Percentiles rank a stretch among this genome's conserved stretches.
phyloP scores from a whole-genome alignment of 2,797 vertebrate genomes.

The Xyrichtys novacula region DNA sequence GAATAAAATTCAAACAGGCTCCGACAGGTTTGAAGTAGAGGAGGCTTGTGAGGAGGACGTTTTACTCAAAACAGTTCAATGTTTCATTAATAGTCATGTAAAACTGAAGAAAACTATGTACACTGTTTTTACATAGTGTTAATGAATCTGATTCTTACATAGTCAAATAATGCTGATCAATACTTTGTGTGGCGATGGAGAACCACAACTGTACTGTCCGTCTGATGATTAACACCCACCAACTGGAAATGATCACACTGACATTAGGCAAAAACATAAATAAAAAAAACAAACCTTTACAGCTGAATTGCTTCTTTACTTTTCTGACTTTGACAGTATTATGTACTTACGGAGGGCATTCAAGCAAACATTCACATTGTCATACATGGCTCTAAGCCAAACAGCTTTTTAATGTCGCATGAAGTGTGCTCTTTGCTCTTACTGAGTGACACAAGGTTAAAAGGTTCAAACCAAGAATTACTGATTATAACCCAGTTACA shows the following conservation, averaged over 20 bases:
- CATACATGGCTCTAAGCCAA: conserved; percentile 60
- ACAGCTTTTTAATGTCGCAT: conserved; percentile 46
- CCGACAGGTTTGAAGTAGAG: conserved; percentile 2
- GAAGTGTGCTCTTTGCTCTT: conserved; percentile 53
- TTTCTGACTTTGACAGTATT: conserved; percentile 19
- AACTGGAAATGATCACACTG: conserved; percentile 4
- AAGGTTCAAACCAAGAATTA: conserved; percentile 4
- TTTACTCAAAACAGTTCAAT: background rate
- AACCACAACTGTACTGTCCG: conserved; percentile 6
- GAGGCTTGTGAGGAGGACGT: conserved; percentile 16
- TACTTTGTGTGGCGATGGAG: conserved; percentile 28
- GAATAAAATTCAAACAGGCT: conserved; percentile 22
- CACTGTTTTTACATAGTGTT: conserved; percentile 23
- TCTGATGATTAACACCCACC: background rate
- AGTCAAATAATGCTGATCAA: conserved; percentile 40
- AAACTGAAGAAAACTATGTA: conserved; percentile 40
- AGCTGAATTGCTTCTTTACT: conserved; percentile 12
- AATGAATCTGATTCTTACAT: conserved; percentile 5
- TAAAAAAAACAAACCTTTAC: background rate
- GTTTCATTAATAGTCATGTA: background rate
- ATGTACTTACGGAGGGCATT: conserved; percentile 42
- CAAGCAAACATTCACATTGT: conserved; percentile 72
- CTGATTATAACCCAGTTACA: background rate
- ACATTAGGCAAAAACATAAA: conserved; percentile 23
- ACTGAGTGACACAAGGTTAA: conserved; percentile 20